Evolutionary conservation across 2,888 invertebrate species (phyloP), one percentile per base, ranked within the genome.

Genomic region (Ochropleura leucogaster): DNA sequence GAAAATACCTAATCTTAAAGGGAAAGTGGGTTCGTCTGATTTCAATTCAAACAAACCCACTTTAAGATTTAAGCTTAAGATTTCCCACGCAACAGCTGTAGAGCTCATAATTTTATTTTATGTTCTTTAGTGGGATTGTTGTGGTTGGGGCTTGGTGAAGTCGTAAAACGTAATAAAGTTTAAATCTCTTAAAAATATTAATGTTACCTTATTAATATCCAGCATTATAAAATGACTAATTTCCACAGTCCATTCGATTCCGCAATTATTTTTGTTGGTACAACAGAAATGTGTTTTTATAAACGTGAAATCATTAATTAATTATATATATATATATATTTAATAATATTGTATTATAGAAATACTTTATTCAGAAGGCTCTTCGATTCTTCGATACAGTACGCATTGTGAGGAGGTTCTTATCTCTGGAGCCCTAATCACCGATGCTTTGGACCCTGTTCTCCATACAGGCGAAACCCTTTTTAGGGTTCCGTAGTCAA

Each of bases 1-100:
- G 40, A 76, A 68, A 47, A 80, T 60, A 60, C 60, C n/a, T 60
- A 79, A 69, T 81, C 55, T 57, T 55, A 12, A 67, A 47, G 46
- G 40, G 30, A 80, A 66, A 49, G 20, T 68, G 20, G 44, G 59
- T 57, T 46, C 30, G 7, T 53, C 51, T 60, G 40, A 44, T 49
- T 51, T 44, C 5, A 12, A 20, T 30, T 30, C 30, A 30, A 3
- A 30, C 30, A 3, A 30, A 30, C 30, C 30, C 30, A n/a, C n/a
- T n/a, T 30, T 30, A 30, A 30, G 30, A 30, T 30, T 30, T 30
- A 49, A 20, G 44, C 55, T 63, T 51, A 55, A 14, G 53, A 42
- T 18, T 49, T 2, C 16, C 30, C n/a, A 55, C 60, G 47, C 12
- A 71, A 69, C 20, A 20, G 16, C 62, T 49, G 55, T 14, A 6